Conservation (phyloP, 2,888 invertebrate genomes). For the Doris montereyensis region DNA sequence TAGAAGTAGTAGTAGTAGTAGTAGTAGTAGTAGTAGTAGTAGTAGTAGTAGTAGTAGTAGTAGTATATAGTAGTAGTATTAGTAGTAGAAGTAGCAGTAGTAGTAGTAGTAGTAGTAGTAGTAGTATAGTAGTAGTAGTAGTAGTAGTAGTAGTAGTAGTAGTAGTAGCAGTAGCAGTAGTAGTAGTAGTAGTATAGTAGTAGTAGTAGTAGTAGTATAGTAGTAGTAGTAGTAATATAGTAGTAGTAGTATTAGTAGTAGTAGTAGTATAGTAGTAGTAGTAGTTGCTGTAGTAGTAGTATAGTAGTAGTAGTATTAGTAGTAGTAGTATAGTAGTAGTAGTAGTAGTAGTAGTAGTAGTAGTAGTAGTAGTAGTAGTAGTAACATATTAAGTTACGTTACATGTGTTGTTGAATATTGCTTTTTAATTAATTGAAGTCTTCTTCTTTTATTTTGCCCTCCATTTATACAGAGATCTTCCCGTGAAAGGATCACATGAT, state of each 20-base stretch:
- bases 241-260: too few relatives aligned
- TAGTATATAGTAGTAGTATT: too few relatives aligned
- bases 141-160: constrained; percentile 4
- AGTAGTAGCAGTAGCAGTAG: constrained; percentile 21
- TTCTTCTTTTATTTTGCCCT: constrained; percentile 7
- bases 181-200: constrained; percentile 10
- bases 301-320: too few relatives aligned
- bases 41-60: too few relatives aligned
- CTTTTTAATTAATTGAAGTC: constrained; percentile 20
- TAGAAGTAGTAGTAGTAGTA: background rate
- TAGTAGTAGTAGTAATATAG: too few relatives aligned
- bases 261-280: too few relatives aligned
- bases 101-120: too few relatives aligned
- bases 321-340: too few relatives aligned
- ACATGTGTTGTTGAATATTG: background rate
- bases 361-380: constrained; percentile 2
- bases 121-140: too few relatives aligned
- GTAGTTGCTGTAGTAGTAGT: too few relatives aligned
- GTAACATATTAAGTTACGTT: background rate
- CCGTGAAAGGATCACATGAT: constrained; percentile 75
- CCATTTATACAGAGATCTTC: constrained; percentile 58
- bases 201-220: too few relatives aligned
- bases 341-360: constrained; percentile 17
- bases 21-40: background rate
- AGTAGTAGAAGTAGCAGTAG: too few relatives aligned